A percentile compares a stretch with the other conserved stretches of the same genome.
phyloP scores from a whole-genome alignment of 2,888 invertebrate genomes.

The Fragum sueziense region DNA sequence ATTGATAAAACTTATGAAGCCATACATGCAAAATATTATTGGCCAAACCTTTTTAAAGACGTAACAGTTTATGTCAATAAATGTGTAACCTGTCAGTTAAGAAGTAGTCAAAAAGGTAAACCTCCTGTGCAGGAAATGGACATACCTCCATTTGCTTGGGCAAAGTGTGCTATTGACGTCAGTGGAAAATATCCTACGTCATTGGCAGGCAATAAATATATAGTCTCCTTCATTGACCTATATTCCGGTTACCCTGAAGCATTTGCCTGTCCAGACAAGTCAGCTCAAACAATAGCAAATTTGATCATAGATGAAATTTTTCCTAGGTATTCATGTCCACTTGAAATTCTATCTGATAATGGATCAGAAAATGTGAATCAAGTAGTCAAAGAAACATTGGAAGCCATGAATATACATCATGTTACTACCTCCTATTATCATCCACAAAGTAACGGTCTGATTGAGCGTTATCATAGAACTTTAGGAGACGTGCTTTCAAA shows the following conservation, averaged over 20 bases:
- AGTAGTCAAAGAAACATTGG: conserved; percentile 19
- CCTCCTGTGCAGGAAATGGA: conserved; percentile 41
- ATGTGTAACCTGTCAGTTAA: conserved; percentile 40
- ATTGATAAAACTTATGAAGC: conserved; percentile 42
- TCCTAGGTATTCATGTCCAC: conserved; percentile 36
- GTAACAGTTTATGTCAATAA: conserved; percentile 31
- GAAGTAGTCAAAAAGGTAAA: conserved; percentile 24
- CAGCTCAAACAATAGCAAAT: conserved; percentile 41
- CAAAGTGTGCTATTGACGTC: conserved; percentile 30
- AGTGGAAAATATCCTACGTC: conserved; percentile 32
- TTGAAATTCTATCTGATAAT: conserved; percentile 32
- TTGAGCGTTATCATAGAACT: conserved; percentile 25
- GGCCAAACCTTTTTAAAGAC: conserved; percentile 53
- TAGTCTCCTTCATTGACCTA: conserved; percentile 32
- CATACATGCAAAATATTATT: conserved; percentile 43
- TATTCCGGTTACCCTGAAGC: conserved; percentile 44
- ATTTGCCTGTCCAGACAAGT: conserved; percentile 44
- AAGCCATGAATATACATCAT: conserved; percentile 12
- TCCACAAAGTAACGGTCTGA: conserved; percentile 8
- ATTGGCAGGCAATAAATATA: conserved; percentile 38
- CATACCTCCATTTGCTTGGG: conserved; percentile 33
- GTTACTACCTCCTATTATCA: conserved; percentile 9
- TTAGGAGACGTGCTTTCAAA: conserved; percentile 6
- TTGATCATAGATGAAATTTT: conserved; percentile 53
- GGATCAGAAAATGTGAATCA: conserved; percentile 14